Evolutionary conservation across 2,888 invertebrate genomes (phyloP), one percentile per base, ranked within the genome.

Genomic region (Eulithis testata): DNA sequence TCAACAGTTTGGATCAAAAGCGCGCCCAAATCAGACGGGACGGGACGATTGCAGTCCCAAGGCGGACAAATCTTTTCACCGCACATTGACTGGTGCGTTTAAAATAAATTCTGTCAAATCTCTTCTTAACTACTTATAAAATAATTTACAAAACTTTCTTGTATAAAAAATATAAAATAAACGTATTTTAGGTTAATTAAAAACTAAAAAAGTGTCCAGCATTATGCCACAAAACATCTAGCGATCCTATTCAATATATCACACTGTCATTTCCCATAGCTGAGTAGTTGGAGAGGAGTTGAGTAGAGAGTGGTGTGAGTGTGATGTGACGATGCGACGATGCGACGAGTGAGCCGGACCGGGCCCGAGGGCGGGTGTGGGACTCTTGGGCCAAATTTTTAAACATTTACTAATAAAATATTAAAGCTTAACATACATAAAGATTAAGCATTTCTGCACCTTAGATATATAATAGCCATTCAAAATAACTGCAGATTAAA

Each of bases 401-500:
- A 91, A 90, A 92, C 90, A 93, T 93, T 92, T 88, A 92, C 90
- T 93, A 93, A 93, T 93, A 93, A 93, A 93, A 93, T 93, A 92
- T 93, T 92, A 93, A 92, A 93, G 93, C 92, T 93, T 93, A 93
- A 93, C 93, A 93, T 93, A 93, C 90, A 93, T 93, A 93, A 93
- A 93, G 91, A 91, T 91, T 91, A 92, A 93, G 93, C 93, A 92
- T 93, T 85, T 93, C 92, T 92, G 93, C 92, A 91, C 90, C 93
- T 92, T 91, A 91, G 78, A 87, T 89, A 91, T 89, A 92, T 89
- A 92, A 92, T 93, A 93, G 93, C 91, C 92, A 89, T 92, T 88
- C 85, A 91, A 92, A 93, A 91, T 93, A 93, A 93, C 92, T 90
- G 93, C 91, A 88, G 91, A 89, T 91, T 91, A 92, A 91, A 92